Evolutionary conservation across 2,797 vertebrate species (phyloP).

Genomic region (Pseudochirops cupreus): DNA sequence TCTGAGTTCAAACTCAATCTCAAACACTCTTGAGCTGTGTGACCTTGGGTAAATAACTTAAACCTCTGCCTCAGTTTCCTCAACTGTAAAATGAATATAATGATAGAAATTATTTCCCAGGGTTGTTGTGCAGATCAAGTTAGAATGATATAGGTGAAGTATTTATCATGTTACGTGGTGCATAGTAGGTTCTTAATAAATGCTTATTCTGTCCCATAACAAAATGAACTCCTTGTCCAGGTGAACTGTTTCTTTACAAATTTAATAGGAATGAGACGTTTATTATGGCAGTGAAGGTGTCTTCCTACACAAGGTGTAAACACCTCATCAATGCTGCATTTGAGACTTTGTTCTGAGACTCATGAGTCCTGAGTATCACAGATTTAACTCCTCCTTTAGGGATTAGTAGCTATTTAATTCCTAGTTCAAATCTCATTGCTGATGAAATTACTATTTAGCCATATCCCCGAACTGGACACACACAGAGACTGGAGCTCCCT

Average conservation of each 20-base stretch:
- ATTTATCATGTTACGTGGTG: background rate
- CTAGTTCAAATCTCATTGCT: background rate
- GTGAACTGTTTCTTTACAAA: background rate
- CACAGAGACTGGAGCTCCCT: background rate
- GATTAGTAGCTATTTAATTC: background rate
- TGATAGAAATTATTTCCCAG: background rate
- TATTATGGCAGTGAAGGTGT: background rate
- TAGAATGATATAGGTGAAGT: background rate
- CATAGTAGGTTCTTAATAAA: background rate
- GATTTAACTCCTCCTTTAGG: background rate
- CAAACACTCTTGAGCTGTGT: background rate
- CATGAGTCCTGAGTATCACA: background rate
- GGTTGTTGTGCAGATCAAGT: background rate
- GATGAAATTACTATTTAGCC: background rate
- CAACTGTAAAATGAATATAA: background rate
- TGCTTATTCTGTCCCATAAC: background rate
- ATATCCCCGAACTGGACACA: background rate
- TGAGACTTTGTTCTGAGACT: background rate
- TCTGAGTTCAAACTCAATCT: background rate
- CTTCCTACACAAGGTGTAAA: background rate
- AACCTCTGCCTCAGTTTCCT: background rate
- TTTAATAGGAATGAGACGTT: background rate
- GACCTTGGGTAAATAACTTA: background rate
- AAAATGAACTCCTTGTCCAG: background rate
- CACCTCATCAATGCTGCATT: background rate